Conservation (phyloP, 2,797 vertebrate genomes). For the Lophius americanus region DNA sequence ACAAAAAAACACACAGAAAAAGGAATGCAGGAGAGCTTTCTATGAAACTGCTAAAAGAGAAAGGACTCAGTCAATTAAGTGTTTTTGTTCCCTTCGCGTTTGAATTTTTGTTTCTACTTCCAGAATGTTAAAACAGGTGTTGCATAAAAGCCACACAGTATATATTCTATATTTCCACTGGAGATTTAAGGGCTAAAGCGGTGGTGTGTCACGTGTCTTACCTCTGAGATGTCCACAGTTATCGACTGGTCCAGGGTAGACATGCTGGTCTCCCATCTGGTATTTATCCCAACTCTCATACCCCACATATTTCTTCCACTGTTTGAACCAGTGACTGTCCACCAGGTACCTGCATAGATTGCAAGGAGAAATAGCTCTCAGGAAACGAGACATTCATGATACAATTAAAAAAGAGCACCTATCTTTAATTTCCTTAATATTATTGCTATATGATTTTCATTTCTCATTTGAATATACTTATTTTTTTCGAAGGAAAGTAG, state of each 20-base stretch:
- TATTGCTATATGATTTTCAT: no score
- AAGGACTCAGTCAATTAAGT: slow-evolving; percentile 37
- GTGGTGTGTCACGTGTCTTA: slow-evolving; percentile 49
- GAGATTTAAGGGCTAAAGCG: not conserved
- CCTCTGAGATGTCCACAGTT: slow-evolving; percentile 98
- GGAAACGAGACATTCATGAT: not conserved
- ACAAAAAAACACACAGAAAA: slow-evolving; percentile 52
- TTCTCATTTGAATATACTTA: no score
- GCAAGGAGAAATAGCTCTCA: not conserved
- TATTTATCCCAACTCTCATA: slow-evolving; percentile 99
- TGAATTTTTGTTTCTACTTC: slow-evolving; percentile 48
- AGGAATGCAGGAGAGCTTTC: slow-evolving; percentile 63
- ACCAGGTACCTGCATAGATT: slow-evolving; percentile 90
- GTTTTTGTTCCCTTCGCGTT: slow-evolving; percentile 49
- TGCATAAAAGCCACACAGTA: not conserved
- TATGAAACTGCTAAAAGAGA: slow-evolving; percentile 29
- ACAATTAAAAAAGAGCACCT: no score
- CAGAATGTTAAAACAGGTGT: slow-evolving; percentile 48
- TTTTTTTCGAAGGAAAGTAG: no score
- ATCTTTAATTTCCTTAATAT: no score
- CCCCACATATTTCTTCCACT: slow-evolving; percentile 99
- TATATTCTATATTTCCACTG: not conserved
- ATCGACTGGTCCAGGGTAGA: slow-evolving; percentile 97
- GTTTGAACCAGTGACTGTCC: slow-evolving; percentile 99
- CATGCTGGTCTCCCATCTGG: slow-evolving; percentile 98